Evolutionary conservation across 1,140 invertebrate genomes (phyloP).

Genomic region (Helicoverpa zea): DNA sequence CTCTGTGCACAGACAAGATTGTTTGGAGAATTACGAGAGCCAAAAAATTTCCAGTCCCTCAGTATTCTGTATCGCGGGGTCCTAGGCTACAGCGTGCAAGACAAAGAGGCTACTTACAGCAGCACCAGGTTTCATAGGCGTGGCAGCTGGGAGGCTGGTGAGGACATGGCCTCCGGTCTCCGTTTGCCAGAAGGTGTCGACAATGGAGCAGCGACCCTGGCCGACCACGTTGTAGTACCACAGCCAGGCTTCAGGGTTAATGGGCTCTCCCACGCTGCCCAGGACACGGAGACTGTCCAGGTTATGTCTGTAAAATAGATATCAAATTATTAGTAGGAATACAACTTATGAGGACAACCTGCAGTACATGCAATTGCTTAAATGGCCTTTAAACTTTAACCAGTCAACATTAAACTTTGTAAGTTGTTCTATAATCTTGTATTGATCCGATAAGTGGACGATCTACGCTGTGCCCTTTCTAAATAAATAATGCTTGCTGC

Average conservation of each 20-base stretch:
- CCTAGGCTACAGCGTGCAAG: no score
- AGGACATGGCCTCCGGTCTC: slow-evolving; percentile 98
- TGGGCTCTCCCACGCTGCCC: slow-evolving; percentile 98
- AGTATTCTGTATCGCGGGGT: no score
- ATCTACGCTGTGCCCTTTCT: background rate
- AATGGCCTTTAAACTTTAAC: no score
- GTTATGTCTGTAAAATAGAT: slow-evolving; percentile 85
- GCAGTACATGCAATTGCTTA: no score
- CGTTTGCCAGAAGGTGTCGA: slow-evolving; percentile 99
- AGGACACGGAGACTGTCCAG: slow-evolving; percentile 92
- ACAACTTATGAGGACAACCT: no score
- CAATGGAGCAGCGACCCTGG: slow-evolving; percentile 94
- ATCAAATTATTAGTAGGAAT: no score
- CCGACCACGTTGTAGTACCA: slow-evolving; percentile 98
- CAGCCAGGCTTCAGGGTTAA: slow-evolving; percentile 99
- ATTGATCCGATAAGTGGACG: background rate
- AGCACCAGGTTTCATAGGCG: slow-evolving; percentile 98
- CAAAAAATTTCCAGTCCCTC: no score
- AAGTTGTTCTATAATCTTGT: no score
- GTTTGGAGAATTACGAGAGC: no score
- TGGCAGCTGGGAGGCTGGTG: slow-evolving; percentile 97
- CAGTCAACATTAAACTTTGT: no score
- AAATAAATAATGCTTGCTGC: background rate
- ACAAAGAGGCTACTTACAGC: slow-evolving; percentile 90
- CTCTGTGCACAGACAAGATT: no score